Conservation (phyloP, 1,140 invertebrate species). For the Polyergus mexicanus region DNA sequence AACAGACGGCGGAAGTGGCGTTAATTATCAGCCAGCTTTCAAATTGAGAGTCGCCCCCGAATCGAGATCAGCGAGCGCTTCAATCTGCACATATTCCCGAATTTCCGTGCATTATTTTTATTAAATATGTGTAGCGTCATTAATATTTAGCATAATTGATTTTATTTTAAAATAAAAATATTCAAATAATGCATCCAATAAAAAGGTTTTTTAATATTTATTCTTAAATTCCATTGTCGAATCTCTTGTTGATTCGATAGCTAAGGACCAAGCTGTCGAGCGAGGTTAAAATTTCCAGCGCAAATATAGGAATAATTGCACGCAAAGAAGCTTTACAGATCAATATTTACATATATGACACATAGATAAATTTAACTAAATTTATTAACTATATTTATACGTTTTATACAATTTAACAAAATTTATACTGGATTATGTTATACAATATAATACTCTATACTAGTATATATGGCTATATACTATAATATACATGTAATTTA, state of each 20-base stretch:
- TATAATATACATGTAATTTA: no score
- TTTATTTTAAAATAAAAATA: background rate
- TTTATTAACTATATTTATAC: no score
- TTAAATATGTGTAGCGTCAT: background rate
- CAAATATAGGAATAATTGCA: no score
- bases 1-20: slow-evolving; percentile 31
- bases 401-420: no score
- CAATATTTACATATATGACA: background rate
- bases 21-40: slow-evolving; percentile 26
- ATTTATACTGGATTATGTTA: no score
- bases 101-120: slow-evolving; percentile 17
- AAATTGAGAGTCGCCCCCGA: background rate
- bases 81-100: background rate
- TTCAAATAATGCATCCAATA: background rate
- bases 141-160: background rate
- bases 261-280: background rate
- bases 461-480: no score
- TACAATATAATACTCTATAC: no score
- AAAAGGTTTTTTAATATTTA: no score
- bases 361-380: background rate
- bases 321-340: background rate
- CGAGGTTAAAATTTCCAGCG: background rate
- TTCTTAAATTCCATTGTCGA: no score
- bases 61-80: background rate
- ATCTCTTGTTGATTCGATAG: background rate